Evolutionary conservation across 2,113 vertebrate species (phyloP).

Genomic region (Rhabdomys dilectus): DNA sequence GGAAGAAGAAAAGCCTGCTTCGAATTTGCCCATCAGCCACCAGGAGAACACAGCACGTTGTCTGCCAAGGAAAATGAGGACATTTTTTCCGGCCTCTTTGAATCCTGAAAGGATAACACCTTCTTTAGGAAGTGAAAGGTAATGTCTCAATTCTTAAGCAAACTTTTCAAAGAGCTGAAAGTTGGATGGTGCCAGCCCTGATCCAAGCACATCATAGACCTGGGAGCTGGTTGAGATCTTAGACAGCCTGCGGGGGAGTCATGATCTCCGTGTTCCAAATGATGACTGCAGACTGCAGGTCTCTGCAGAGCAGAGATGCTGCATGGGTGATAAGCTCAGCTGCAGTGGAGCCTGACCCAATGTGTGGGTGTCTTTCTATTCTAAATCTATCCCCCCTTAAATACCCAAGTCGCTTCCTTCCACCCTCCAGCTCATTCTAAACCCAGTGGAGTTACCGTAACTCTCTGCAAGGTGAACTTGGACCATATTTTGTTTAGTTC

Average conservation of each 20-base stretch:
- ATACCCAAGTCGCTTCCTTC: background rate
- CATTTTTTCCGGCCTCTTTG: constrained; percentile 83
- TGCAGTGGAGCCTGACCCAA: background rate
- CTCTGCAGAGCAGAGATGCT: constrained; percentile 70
- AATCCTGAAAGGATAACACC: constrained; percentile 86
- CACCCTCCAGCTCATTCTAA: background rate
- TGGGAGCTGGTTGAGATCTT: constrained; percentile 79
- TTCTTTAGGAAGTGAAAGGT: constrained; percentile 85
- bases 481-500: background rate
- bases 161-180: constrained; percentile 87
- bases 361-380: background rate
- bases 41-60: constrained; percentile 83
- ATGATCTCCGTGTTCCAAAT: constrained; percentile 75
- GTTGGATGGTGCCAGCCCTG: constrained; percentile 79
- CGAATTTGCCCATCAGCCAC: constrained; percentile 84
- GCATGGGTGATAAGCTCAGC: background rate
- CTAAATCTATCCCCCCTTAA: background rate
- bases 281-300: constrained; percentile 62
- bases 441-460: background rate
- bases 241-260: constrained; percentile 69
- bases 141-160: constrained; percentile 86
- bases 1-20: constrained; percentile 76
- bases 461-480: background rate
- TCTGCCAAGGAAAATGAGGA: constrained; percentile 87
- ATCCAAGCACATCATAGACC: constrained; percentile 61